These are phyloP conservation scores for Myxocyprinus asiaticus DNA, from an alignment of 2,113 vertebrate genomes.

Conservation along the genomic window DNA sequence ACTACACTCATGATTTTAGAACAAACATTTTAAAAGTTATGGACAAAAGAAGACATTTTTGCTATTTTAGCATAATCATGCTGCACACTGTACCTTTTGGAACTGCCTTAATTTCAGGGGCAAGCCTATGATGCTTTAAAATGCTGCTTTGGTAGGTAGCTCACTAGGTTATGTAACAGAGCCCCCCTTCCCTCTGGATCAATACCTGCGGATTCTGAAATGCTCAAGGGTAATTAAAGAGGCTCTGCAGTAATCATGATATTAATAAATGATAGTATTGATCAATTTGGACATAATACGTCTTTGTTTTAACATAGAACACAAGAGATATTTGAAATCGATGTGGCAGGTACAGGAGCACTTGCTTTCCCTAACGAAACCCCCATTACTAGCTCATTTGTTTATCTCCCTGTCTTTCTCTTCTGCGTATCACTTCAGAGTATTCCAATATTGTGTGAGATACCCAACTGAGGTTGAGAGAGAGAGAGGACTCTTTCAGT, in stretches of 20 bases:
- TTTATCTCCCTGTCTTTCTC: neutral
- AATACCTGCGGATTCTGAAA: conserved; percentile 8
- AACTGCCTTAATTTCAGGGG: too few species aligned
- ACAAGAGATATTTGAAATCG: conserved; percentile 19
- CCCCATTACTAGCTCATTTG: conserved; percentile 15
- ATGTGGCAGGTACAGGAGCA: neutral
- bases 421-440: conserved; percentile 1
- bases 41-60: too few species aligned
- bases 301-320: conserved; percentile 22
- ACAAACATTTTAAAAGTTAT: too few species aligned
- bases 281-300: conserved; percentile 48
- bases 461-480: too few species aligned
- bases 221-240: conserved; percentile 30
- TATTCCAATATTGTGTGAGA: conserved; percentile 6
- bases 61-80: too few species aligned
- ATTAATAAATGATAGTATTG: conserved; percentile 37
- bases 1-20: too few species aligned
- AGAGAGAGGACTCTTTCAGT: too few species aligned
- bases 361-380: neutral
- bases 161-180: too few species aligned
- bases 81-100: too few species aligned
- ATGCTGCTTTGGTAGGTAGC: too few species aligned
- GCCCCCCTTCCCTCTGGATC: conserved; percentile 6
- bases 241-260: conserved; percentile 14
- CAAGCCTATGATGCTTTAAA: too few species aligned